Conservation (phyloP, 1,140 invertebrate genomes). For the Protaetia brevitarsis region DNA sequence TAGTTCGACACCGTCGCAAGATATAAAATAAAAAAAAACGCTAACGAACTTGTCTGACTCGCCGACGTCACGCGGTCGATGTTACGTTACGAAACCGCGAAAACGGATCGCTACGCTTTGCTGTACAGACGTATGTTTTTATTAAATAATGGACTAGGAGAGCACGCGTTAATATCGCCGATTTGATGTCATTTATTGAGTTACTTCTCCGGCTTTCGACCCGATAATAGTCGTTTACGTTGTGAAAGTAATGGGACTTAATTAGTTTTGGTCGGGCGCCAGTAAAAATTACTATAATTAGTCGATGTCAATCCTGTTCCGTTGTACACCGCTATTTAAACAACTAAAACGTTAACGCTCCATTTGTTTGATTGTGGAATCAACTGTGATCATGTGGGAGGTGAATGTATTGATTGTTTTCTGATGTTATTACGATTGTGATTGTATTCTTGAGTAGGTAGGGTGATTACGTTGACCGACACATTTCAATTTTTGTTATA, state of each 20-base stretch:
- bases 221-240: not conserved
- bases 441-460: too few species aligned
- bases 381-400: not conserved
- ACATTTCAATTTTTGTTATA: too few species aligned
- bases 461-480: too few species aligned
- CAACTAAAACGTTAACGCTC: not conserved
- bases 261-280: slow-evolving; percentile 20
- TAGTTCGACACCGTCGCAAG: not conserved
- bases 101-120: too few species aligned
- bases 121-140: not conserved
- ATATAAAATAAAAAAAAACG: not conserved
- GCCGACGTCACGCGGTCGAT: not conserved
- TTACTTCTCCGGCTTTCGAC: not conserved
- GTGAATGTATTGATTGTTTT: not conserved
- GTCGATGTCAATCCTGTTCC: not conserved
- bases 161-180: not conserved
- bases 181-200: slow-evolving; percentile 1
- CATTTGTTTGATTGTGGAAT: slow-evolving; percentile 11
- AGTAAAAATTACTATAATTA: slow-evolving; percentile 22
- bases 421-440: not conserved
- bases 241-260: slow-evolving; percentile 11
- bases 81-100: slow-evolving; percentile 1
- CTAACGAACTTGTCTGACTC: not conserved
- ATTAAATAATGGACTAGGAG: slow-evolving; percentile 1
- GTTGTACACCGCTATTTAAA: not conserved